phyloP scores from a whole-genome alignment of 2,888 invertebrate genomes.

The Rhodophaea formosa region DNA sequence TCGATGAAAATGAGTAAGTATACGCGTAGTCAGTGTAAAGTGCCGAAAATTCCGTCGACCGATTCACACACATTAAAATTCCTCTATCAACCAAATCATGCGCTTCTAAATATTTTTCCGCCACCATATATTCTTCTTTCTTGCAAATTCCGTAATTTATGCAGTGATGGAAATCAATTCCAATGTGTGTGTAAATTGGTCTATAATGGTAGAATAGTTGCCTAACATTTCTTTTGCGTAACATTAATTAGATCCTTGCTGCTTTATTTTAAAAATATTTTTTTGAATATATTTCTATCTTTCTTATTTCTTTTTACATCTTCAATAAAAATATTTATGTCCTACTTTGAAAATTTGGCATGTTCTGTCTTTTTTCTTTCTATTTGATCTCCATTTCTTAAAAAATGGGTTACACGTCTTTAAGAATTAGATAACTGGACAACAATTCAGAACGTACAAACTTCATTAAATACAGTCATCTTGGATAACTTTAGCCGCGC shows the following conservation, averaged over 20 bases:
- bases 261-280: background rate
- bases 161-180: background rate
- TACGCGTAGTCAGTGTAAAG: slow-evolving; percentile 13
- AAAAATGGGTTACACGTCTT: background rate
- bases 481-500: too few species aligned
- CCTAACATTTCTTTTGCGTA: slow-evolving; percentile 35
- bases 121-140: too few species aligned
- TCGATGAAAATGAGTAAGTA: slow-evolving; percentile 69
- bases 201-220: slow-evolving; percentile 27
- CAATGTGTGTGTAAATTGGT: background rate
- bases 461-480: too few species aligned
- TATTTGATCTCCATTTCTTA: background rate
- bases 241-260: slow-evolving; percentile 16
- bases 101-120: too few species aligned
- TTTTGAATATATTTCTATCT: background rate
- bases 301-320: background rate
- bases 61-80: background rate
- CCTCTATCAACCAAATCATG: too few species aligned
- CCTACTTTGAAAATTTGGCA: background rate
- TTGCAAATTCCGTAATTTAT: too few species aligned
- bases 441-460: too few species aligned
- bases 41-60: background rate
- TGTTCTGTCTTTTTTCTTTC: background rate
- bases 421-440: background rate
- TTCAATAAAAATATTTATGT: background rate